A percentile compares a stretch with the other conserved stretches of the same genome.
Conservation (phyloP, 2,113 vertebrate genomes). For the Noctilio leporinus region DNA sequence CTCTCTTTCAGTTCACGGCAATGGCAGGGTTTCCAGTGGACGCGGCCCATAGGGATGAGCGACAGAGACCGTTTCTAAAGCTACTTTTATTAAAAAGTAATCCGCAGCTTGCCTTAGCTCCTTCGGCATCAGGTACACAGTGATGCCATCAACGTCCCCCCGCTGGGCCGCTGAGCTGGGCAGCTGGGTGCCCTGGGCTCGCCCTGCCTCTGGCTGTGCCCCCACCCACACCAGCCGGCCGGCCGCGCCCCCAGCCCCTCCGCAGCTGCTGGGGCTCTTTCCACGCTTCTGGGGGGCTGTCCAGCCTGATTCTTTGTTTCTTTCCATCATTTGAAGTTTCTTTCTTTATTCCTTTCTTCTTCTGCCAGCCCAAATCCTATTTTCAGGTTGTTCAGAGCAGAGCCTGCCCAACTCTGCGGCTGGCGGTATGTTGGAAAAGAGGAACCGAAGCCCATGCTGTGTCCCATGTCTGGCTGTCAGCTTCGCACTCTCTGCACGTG, state of each 20-base stretch:
- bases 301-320: background rate
- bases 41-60: constrained; percentile 43
- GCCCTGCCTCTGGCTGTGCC: background rate
- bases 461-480: background rate
- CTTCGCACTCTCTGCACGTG: background rate
- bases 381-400: background rate
- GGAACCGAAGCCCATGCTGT: background rate
- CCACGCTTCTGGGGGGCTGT: too few species aligned
- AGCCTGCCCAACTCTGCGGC: background rate
- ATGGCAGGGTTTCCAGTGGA: constrained; percentile 56
- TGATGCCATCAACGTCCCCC: constrained; percentile 35
- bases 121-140: constrained; percentile 3
- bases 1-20: constrained; percentile 67
- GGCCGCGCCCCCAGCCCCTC: background rate
- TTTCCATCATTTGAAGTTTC: background rate
- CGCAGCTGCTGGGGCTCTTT: background rate
- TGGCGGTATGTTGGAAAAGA: background rate
- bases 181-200: background rate
- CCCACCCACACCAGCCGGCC: too few species aligned
- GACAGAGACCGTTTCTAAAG: constrained; percentile 53
- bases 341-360: background rate
- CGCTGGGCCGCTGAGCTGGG: background rate
- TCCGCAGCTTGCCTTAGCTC: constrained; percentile 55
- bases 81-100: constrained; percentile 73
- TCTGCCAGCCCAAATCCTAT: background rate